phyloP scores from a whole-genome alignment of 2,888 invertebrate species.

The Caenorhabditis sp. region DNA sequence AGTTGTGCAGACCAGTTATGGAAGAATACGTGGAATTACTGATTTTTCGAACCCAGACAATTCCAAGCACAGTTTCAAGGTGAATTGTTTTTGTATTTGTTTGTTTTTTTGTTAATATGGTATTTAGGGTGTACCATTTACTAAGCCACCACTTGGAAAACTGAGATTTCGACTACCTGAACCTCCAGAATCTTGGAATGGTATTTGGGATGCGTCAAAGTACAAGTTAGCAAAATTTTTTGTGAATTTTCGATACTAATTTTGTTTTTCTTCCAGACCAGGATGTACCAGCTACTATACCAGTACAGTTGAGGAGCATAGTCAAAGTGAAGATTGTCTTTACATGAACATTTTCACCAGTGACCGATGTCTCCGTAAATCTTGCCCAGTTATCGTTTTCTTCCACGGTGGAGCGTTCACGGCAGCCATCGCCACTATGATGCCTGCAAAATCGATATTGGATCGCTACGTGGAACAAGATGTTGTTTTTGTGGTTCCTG shows the following conservation, averaged over 20 bases:
- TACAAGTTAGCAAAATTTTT: too few species aligned
- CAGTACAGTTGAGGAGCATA: too few species aligned
- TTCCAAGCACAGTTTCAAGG: constrained; percentile 35
- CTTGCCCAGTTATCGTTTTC: constrained; percentile 72
- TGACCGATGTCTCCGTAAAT: constrained; percentile 38
- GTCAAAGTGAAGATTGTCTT: constrained; percentile 48
- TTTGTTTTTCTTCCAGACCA: constrained; percentile 3
- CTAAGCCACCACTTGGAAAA: constrained; percentile 38
- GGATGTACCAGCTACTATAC: too few species aligned
- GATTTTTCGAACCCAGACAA: constrained; percentile 6
- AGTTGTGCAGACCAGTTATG: constrained; percentile 43
- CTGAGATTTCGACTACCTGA: constrained; percentile 43
- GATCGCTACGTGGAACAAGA: constrained; percentile 67
- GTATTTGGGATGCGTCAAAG: constrained; percentile 40
- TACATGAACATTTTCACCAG: constrained; percentile 57
- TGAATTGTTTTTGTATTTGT: too few species aligned
- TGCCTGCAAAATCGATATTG: constrained; percentile 67
- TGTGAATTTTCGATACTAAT: background rate
- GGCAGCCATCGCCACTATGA: constrained; percentile 59
- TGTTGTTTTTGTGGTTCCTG: constrained; percentile 72
- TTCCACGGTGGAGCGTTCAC: constrained; percentile 72
- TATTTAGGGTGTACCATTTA: constrained; percentile 50
- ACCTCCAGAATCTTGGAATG: constrained; percentile 31
- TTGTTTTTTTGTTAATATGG: too few species aligned
- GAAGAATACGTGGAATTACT: constrained; percentile 37